phyloP scores from a whole-genome alignment of 2,113 vertebrate species.

The Puffinus mauretanicus region DNA sequence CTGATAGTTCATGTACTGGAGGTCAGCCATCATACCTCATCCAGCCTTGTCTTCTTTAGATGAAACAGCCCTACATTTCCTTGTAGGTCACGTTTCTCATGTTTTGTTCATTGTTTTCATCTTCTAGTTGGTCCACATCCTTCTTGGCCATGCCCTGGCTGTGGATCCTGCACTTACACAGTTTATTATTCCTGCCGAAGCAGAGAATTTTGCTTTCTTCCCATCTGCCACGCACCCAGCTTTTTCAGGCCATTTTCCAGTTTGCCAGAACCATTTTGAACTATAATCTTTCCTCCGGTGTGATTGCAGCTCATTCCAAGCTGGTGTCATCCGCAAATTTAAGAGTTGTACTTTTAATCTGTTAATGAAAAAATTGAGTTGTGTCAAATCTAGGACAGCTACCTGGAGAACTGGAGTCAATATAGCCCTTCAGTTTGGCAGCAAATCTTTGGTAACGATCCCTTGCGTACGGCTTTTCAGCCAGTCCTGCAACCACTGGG shows the following conservation, averaged over 20 bases:
- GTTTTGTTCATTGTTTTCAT: neutral
- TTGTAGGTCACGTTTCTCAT: neutral
- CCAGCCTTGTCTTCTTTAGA: neutral
- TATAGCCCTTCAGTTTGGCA: neutral
- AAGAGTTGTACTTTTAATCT: neutral
- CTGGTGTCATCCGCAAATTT: neutral
- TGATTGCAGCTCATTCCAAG: neutral
- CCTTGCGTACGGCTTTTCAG: neutral
- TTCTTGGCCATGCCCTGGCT: neutral
- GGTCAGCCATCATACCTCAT: neutral
- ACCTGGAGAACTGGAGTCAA: neutral
- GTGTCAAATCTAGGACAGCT: neutral
- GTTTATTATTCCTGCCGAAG: neutral
- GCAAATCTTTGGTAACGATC: neutral
- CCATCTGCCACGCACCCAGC: neutral
- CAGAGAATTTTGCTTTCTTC: neutral
- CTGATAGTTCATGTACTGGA: neutral
- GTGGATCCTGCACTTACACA: neutral
- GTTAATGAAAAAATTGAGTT: neutral
- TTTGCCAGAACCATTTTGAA: neutral
- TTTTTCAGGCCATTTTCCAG: neutral
- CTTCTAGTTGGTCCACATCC: neutral
- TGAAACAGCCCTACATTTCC: neutral
- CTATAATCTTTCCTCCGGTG: neutral
- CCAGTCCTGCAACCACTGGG: neutral